Evolutionary conservation across 2,797 vertebrate genomes (phyloP).

Genomic region (Lagorchestes hirsutus): DNA sequence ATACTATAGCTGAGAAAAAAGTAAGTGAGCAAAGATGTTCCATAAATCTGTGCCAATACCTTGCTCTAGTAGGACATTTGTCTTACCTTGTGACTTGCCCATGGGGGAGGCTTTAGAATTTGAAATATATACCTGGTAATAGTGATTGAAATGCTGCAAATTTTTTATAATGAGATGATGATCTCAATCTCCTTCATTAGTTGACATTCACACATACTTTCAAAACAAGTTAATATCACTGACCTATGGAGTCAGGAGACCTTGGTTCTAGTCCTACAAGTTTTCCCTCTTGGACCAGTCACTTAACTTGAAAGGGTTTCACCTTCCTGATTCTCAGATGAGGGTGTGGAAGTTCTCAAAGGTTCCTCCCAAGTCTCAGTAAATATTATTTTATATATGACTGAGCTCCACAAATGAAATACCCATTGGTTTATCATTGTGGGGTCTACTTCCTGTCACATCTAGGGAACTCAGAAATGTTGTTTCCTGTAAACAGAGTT

Average conservation of each 20-base stretch:
- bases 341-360: too few species aligned
- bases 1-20: conserved; percentile 89
- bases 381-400: background rate
- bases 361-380: background rate
- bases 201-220: background rate
- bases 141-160: background rate
- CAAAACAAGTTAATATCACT: too few species aligned
- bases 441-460: background rate
- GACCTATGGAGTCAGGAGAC: background rate
- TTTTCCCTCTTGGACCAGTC: background rate
- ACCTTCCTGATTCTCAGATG: background rate
- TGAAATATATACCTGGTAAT: background rate
- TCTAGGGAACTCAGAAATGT: conserved; percentile 1
- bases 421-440: background rate
- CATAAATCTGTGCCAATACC: background rate
- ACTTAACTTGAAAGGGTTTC: background rate
- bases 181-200: background rate
- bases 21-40: conserved; percentile 79
- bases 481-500: background rate
- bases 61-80: background rate
- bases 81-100: background rate
- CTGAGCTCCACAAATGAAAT: background rate
- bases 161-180: background rate
- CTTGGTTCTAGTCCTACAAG: background rate
- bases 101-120: background rate